phyloP scores from a whole-genome alignment of 1,140 invertebrate genomes.

The Cotesia glomerata region DNA sequence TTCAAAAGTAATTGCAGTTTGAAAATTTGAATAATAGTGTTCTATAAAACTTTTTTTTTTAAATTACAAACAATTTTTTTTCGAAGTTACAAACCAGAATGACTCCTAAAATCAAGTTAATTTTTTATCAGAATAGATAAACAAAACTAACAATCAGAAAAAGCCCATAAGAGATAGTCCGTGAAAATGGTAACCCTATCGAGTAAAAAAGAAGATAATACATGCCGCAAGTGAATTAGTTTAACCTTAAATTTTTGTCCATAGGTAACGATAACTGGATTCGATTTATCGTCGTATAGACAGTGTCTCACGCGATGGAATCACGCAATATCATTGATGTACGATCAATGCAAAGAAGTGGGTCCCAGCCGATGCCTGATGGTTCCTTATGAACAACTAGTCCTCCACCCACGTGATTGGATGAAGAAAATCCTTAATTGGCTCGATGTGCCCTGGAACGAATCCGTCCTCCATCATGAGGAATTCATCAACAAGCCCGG shows the following conservation, averaged over 20 bases:
- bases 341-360: constrained; percentile 89
- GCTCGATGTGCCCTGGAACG: constrained; percentile 93
- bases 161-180: too few relatives aligned
- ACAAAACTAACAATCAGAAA: too few relatives aligned
- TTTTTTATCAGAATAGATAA: too few relatives aligned
- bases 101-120: too few relatives aligned
- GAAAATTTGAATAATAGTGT: too few relatives aligned
- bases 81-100: too few relatives aligned
- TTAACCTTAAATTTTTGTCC: background rate
- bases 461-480: constrained; percentile 96
- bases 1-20: too few relatives aligned
- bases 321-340: constrained; percentile 92
- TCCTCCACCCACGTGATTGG: constrained; percentile 89
- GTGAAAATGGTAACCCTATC: too few relatives aligned
- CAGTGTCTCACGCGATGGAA: constrained; percentile 97
- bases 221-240: too few relatives aligned
- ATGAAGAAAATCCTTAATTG: constrained; percentile 91
- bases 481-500: constrained; percentile 95
- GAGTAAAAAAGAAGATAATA: too few relatives aligned
- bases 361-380: constrained; percentile 85
- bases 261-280: constrained; percentile 96
- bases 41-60: too few relatives aligned
- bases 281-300: constrained; percentile 91
- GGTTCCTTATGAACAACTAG: constrained; percentile 96
- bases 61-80: too few relatives aligned